phyloP scores from a whole-genome alignment of 2,113 vertebrate species.

The Scatophagus argus region DNA sequence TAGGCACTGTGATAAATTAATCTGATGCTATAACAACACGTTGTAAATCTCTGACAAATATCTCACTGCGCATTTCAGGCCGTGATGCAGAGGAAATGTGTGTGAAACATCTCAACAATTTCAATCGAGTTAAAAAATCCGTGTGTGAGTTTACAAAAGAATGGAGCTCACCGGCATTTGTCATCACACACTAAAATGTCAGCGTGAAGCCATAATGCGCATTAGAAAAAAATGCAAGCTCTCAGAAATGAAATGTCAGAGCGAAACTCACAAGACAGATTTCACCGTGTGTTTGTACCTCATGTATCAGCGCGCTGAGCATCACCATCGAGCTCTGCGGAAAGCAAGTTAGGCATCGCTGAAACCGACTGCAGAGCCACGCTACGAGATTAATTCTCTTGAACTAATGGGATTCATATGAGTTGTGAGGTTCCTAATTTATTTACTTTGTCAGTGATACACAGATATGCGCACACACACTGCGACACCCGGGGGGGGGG shows the following conservation, averaged over 20 bases:
- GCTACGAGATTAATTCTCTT: conserved; percentile 88
- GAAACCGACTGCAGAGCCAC: conserved; percentile 72
- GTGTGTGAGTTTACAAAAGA: conserved; percentile 44
- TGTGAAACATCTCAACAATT: conserved; percentile 42
- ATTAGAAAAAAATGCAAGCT: conserved; percentile 72
- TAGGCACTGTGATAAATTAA: conserved; percentile 36
- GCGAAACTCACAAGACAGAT: conserved; percentile 67
- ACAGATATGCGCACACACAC: conserved; percentile 34
- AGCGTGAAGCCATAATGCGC: conserved; percentile 49
- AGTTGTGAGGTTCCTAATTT: conserved; percentile 81
- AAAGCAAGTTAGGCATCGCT: conserved; percentile 60
- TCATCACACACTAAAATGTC: conserved; percentile 56
- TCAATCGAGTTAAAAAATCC: conserved; percentile 33
- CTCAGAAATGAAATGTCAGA: conserved; percentile 71
- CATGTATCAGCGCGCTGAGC: conserved; percentile 71
- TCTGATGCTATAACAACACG: conserved; percentile 1
- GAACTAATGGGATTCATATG: conserved; percentile 96
- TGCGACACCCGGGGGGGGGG: conserved; percentile 26
- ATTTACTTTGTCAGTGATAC: conserved; percentile 74
- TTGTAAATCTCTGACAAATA: conserved; percentile 49
- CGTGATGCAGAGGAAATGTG: conserved; percentile 20
- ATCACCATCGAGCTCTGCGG: conserved; percentile 34
- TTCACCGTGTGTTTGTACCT: conserved; percentile 48
- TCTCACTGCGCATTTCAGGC: not conserved
- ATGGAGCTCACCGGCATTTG: conserved; percentile 15